Evolutionary conservation across 2,888 invertebrate species (phyloP).

Genomic region (Coleophora flavipennella): DNA sequence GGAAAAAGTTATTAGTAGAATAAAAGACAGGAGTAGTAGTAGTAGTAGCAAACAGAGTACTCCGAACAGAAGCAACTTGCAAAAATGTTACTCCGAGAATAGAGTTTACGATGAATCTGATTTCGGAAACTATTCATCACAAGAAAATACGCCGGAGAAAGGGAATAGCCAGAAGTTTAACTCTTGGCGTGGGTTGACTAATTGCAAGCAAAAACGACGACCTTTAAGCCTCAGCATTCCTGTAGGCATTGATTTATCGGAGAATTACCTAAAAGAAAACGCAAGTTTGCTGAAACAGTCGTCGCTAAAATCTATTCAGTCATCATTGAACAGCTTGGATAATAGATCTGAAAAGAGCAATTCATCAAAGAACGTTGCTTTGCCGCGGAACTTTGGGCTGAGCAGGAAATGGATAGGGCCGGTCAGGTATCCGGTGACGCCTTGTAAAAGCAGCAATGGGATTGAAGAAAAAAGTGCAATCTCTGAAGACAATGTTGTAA

Average conservation of each 20-base stretch:
- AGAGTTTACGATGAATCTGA: slow-evolving; percentile 51
- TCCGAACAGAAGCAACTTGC: slow-evolving; percentile 39
- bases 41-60: slow-evolving; percentile 28
- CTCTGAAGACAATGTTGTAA: slow-evolving; percentile 43
- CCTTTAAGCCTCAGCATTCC: slow-evolving; percentile 64
- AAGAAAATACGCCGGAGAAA: slow-evolving; percentile 53
- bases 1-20: slow-evolving; percentile 61
- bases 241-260: slow-evolving; percentile 45
- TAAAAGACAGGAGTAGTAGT: slow-evolving; percentile 47
- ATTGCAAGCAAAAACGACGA: slow-evolving; percentile 42
- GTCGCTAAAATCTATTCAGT: slow-evolving; percentile 55
- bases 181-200: slow-evolving; percentile 53
- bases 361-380: slow-evolving; percentile 56
- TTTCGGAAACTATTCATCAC: slow-evolving; percentile 43
- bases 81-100: slow-evolving; percentile 56
- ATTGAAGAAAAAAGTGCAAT: slow-evolving; percentile 39
- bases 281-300: slow-evolving; percentile 39
- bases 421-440: slow-evolving; percentile 77
- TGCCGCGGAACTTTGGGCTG: slow-evolving; percentile 73
- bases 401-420: slow-evolving; percentile 76
- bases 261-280: slow-evolving; percentile 42
- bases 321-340: slow-evolving; percentile 51
- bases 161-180: slow-evolving; percentile 46
- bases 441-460: slow-evolving; percentile 63
- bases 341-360: slow-evolving; percentile 40